Conservation (phyloP, 2,797 vertebrate species). For the Apodemus agrarius region DNA sequence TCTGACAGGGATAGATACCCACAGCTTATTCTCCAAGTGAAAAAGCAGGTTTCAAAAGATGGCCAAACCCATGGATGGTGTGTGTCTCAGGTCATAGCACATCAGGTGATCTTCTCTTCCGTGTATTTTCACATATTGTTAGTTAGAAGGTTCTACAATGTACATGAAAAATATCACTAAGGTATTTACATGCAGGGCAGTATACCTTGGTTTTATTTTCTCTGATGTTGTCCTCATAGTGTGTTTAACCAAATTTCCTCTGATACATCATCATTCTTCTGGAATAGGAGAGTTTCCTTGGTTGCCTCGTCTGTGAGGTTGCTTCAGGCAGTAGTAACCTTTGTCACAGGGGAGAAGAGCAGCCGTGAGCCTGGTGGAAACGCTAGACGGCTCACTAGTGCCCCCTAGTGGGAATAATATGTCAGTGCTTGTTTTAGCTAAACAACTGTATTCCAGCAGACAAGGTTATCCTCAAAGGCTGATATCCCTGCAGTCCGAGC, state of each 20-base stretch:
- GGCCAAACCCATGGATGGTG: not conserved
- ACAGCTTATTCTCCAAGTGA: not conserved
- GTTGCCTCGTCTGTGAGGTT: not conserved
- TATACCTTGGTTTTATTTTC: conserved; percentile 46
- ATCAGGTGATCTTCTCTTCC: conserved; percentile 13
- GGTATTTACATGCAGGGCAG: not conserved
- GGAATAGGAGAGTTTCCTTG: conserved; percentile 1
- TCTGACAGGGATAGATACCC: conserved; percentile 56
- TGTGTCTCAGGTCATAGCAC: not conserved
- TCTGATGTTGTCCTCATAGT: not conserved
- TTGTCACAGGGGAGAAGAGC: not conserved
- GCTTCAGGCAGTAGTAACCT: not conserved
- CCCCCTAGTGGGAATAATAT: conserved; percentile 66
- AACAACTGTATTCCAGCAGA: not conserved
- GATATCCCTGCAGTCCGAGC: not conserved
- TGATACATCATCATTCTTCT: conserved; percentile 12
- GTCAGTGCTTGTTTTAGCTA: not conserved
- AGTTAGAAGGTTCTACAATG: conserved; percentile 32
- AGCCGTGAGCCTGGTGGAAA: not conserved
- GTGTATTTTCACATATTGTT: conserved; percentile 10
- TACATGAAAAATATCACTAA: conserved; percentile 26
- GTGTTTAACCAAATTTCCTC: not conserved
- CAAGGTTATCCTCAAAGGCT: conserved; percentile 47
- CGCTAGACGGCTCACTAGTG: conserved; percentile 56
- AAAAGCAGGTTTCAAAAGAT: conserved; percentile 41